Percentiles rank a stretch among this genome's conserved stretches.
Conservation (phyloP, 1,140 invertebrate genomes). For the Ptiloglossa arizonensis region DNA sequence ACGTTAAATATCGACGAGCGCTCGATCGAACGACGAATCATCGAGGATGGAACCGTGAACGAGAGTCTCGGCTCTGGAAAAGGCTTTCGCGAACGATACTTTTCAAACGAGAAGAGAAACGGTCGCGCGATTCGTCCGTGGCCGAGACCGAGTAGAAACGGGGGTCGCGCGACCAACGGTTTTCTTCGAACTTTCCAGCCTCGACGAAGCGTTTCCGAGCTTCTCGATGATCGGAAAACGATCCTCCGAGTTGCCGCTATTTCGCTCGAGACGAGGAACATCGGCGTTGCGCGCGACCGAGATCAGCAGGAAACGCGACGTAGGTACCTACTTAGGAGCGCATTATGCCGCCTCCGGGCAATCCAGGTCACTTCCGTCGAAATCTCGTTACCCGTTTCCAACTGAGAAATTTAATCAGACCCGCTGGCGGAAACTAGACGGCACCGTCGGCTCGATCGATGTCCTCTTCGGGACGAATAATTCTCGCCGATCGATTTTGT, state of each 20-base stretch:
- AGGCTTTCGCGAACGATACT: constrained; percentile 47
- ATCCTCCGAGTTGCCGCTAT: background rate
- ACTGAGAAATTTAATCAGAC: constrained; percentile 64
- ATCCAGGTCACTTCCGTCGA: constrained; percentile 61
- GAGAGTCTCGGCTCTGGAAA: constrained; percentile 30
- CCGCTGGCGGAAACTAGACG: constrained; percentile 45
- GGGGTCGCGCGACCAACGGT: too few relatives aligned
- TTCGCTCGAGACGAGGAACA: background rate
- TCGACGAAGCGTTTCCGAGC: background rate
- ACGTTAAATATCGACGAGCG: constrained; percentile 67
- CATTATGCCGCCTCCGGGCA: constrained; percentile 34
- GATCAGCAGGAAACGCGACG: constrained; percentile 11
- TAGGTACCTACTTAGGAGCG: constrained; percentile 27
- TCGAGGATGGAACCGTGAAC: constrained; percentile 50
- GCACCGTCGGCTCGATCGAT: constrained; percentile 51
- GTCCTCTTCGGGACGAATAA: constrained; percentile 48
- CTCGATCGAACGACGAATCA: constrained; percentile 64
- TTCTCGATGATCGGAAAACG: background rate
- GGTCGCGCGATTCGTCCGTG: too few relatives aligned
- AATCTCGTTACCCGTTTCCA: constrained; percentile 63
- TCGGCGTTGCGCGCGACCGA: background rate
- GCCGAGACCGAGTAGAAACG: too few relatives aligned
- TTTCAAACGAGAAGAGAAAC: constrained; percentile 37
- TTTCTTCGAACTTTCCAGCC: background rate
- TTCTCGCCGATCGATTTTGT: constrained; percentile 60